Evolutionary conservation across 2,888 invertebrate species (phyloP), one percentile per base, ranked within the genome.

Genomic region (Prosopocoilus inquinatus): DNA sequence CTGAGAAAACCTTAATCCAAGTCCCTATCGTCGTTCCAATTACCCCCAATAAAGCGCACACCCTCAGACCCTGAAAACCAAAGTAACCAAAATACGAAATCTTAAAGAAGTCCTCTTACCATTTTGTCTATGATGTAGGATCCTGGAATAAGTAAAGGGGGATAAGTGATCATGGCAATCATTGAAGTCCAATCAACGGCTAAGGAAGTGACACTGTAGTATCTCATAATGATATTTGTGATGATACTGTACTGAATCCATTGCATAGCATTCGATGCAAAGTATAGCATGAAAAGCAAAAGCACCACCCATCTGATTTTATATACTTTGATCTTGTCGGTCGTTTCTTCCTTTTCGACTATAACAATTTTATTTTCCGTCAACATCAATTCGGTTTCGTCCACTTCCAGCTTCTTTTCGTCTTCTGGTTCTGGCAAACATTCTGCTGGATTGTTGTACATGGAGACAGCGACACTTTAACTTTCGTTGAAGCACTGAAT

Each of bases 191-290:
- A 95, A 76, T 96, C 90, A 50, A 98, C 90, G 64, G 84, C 82
- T 66, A 84, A 82, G 64, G 84, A 84, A 65, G 81, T 79, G 20
- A 91, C 86, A 28, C 80, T 80, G 72, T 91, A 92, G 77, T 90
- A 90, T 69, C 85, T 85, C 66, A 79, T 82, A 36, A 96, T 82
- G 56, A 93, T 84, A 72, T 94, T 89, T 64, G 88, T 86, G 60
- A 96, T 94, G 71, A 96, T 95, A 71, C 91, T 89, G 81, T 94
- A 93, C 79, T 96, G 91, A 66, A 95, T 90, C 96, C 96, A 97
- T 77, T 97, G 96, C 81, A 93, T 87, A 50, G 94, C 87, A 75
- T 94, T 96, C 52, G 90, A 87, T 54, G 90, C 88, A n/a, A 95
- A 94, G 74, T 91, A 91, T 47, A 90, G 74, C 9, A 91, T 88